Evolutionary conservation across 1,140 invertebrate species (phyloP).

Genomic region (Plectus sambesii): DNA sequence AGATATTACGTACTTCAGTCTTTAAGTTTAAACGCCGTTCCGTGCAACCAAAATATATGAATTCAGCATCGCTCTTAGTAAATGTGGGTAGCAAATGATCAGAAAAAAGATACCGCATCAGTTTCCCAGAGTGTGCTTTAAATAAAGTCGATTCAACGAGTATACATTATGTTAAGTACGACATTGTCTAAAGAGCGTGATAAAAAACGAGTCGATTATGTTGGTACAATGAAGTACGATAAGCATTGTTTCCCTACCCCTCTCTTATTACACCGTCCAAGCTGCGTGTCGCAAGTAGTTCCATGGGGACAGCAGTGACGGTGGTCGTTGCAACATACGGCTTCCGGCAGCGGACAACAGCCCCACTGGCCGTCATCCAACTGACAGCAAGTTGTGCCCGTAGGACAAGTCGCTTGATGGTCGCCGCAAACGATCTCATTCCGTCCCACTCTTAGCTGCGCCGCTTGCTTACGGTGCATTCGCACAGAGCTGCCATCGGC

Average conservation of each 20-base stretch:
- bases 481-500: constrained; percentile 1
- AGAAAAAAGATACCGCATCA: no score
- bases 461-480: background rate
- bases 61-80: no score
- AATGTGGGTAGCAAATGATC: no score
- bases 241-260: constrained; percentile 1
- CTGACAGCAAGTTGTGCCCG: constrained; percentile 47
- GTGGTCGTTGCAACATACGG: constrained; percentile 40
- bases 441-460: background rate
- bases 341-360: constrained; percentile 47
- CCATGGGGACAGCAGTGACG: constrained; percentile 43
- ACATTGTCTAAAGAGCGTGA: no score
- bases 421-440: constrained; percentile 17
- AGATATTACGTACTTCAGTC: no score
- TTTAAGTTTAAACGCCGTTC: no score
- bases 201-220: no score
- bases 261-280: constrained; percentile 10
- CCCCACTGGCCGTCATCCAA: constrained; percentile 40
- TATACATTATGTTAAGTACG: no score
- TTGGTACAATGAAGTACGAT: no score
- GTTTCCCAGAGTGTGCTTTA: no score
- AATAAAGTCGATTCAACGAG: no score
- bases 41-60: no score
- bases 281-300: constrained; percentile 26
- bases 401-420: constrained; percentile 37